A percentile compares a stretch with the other conserved stretches of the same genome.
phyloP scores from a whole-genome alignment of 2,113 vertebrate genomes.

The Carettochelys insculpta region DNA sequence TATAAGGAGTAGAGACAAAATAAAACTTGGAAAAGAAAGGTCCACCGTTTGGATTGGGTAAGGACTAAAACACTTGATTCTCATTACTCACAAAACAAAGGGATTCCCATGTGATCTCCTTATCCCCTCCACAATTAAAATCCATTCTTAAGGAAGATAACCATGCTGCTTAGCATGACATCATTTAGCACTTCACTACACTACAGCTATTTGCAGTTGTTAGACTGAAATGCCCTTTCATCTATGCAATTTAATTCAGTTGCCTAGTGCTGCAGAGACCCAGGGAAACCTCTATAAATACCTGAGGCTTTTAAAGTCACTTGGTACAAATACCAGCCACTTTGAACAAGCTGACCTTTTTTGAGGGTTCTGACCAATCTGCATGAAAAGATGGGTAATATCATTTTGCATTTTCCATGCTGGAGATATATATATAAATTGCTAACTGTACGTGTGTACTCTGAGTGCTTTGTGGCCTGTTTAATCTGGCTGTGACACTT shows the following conservation, averaged over 20 bases:
- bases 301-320: constrained; percentile 47
- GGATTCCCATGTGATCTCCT: not conserved
- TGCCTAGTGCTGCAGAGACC: constrained; percentile 10
- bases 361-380: constrained; percentile 24
- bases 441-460: constrained; percentile 7
- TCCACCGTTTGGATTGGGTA: not conserved
- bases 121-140: not conserved
- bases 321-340: constrained; percentile 57
- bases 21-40: constrained; percentile 34
- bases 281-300: constrained; percentile 49
- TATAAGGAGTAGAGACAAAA: constrained; percentile 31
- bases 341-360: constrained; percentile 66
- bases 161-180: constrained; percentile 6
- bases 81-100: not conserved
- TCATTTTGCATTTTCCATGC: constrained; percentile 48
- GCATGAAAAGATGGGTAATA: constrained; percentile 12
- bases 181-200: constrained; percentile 44
- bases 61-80: not conserved
- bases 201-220: constrained; percentile 34
- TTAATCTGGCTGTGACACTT: constrained; percentile 69
- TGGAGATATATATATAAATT: constrained; percentile 16
- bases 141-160: not conserved
- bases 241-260: constrained; percentile 54
- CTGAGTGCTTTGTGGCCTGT: constrained; percentile 54
- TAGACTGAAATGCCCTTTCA: constrained; percentile 44